These are phyloP conservation scores for Dynastes maya DNA, from an alignment of 2,888 invertebrate genomes.

Conservation along the genomic window DNA sequence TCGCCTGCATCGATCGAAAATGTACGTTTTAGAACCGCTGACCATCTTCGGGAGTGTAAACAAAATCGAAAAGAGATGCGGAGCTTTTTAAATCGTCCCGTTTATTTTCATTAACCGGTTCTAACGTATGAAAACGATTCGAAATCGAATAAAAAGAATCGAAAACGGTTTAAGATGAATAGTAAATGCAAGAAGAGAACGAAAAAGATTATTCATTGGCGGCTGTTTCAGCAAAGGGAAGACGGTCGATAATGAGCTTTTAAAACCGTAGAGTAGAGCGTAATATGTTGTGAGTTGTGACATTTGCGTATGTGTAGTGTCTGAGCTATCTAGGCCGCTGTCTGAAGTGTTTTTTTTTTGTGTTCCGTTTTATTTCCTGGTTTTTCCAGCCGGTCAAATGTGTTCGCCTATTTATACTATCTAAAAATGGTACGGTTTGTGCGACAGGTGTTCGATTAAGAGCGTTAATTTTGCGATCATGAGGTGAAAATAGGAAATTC, in stretches of 20 bases:
- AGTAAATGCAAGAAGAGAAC: not conserved
- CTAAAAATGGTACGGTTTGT: not conserved
- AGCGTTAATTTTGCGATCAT: not conserved
- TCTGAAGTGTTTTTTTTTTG: not conserved
- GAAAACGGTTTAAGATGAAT: not conserved
- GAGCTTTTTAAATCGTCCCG: not conserved
- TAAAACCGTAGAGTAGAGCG: not conserved
- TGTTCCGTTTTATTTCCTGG: not conserved
- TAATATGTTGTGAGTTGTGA: conserved; percentile 8
- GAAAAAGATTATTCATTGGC: not conserved
- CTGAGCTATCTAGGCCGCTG: not conserved
- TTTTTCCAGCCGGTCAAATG: not conserved
- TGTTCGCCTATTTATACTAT: not conserved
- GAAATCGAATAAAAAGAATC: not conserved
- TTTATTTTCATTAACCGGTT: not conserved
- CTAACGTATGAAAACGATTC: not conserved
- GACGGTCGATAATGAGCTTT: conserved; percentile 18
- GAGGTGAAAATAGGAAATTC: not conserved
- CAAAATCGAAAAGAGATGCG: not conserved
- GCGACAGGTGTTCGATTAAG: not conserved
- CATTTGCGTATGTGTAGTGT: conserved; percentile 1
- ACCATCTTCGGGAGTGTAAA: not conserved
- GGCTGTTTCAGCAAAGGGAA: not conserved
- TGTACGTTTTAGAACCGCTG: not conserved
- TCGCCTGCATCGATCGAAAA: not conserved